Conservation (phyloP, 2,888 invertebrate species). For the Nezara viridula region DNA sequence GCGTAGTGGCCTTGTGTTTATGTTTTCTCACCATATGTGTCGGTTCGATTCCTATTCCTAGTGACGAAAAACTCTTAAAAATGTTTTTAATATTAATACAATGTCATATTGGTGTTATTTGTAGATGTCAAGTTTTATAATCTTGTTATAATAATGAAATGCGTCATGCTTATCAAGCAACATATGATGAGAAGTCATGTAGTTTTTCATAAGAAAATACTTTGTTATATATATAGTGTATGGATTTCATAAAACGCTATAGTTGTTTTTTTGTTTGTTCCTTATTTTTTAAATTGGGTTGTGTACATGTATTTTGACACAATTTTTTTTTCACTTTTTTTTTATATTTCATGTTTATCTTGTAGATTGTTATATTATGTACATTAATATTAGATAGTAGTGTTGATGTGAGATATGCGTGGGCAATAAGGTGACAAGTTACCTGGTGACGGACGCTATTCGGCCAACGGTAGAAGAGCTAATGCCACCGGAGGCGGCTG, state of each 20-base stretch:
- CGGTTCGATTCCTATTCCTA: background rate
- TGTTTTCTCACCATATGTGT: constrained; percentile 24
- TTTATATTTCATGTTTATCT: background rate
- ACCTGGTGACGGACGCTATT: background rate
- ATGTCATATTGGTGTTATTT: background rate
- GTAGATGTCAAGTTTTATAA: background rate
- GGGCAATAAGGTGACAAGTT: background rate
- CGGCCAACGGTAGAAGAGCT: background rate
- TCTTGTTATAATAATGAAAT: background rate
- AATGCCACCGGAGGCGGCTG: background rate
- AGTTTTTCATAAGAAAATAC: background rate
- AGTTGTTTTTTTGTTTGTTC: background rate
- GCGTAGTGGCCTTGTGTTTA: background rate
- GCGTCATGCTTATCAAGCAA: background rate
- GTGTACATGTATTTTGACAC: background rate
- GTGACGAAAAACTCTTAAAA: background rate
- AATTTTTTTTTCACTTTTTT: background rate
- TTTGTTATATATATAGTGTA: background rate
- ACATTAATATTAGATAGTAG: background rate
- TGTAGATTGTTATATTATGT: background rate
- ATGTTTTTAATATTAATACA: background rate
- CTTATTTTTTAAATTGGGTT: background rate
- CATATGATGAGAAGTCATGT: background rate
- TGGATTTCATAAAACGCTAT: background rate
- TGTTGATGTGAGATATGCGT: background rate